phyloP scores from a whole-genome alignment of 2,797 vertebrate species.

The Meda fulgida region DNA sequence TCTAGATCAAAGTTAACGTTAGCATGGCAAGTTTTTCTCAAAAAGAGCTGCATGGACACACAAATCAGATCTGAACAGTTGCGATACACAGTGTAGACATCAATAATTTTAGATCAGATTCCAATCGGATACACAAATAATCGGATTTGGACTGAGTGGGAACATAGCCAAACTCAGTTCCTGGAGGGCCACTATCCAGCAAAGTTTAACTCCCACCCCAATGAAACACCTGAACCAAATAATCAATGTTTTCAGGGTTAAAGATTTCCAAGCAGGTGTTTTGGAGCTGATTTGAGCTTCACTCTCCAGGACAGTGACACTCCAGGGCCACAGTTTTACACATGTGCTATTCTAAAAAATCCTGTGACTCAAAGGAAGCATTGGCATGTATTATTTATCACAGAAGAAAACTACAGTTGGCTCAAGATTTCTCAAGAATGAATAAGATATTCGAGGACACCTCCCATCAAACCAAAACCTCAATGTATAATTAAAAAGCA shows the following conservation, averaged over 20 bases:
- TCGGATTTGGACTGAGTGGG: too few species aligned
- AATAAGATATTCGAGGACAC: not conserved
- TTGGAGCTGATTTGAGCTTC: not conserved
- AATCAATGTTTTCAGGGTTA: not conserved
- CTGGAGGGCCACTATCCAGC: not conserved
- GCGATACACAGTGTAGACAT: too few species aligned
- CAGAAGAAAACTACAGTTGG: not conserved
- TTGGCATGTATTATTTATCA: not conserved
- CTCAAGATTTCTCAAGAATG: not conserved
- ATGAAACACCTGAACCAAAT: not conserved
- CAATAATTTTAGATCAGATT: too few species aligned
- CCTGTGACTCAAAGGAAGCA: not conserved
- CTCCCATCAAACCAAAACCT: slow-evolving; percentile 16
- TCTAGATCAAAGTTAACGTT: not conserved
- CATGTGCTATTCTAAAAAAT: not conserved
- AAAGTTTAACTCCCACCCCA: not conserved
- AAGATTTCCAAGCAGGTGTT: not conserved
- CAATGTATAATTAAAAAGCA: slow-evolving; percentile 35
- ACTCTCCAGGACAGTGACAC: not conserved
- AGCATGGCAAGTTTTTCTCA: not conserved
- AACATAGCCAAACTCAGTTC: not conserved
- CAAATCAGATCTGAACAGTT: too few species aligned
- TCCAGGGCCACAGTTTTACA: not conserved
- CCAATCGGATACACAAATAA: too few species aligned
- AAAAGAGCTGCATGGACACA: too few species aligned